Base-by-base conservation (phyloP, 2,888 invertebrate genomes). In the Lepidochitona cinerea region DNA sequence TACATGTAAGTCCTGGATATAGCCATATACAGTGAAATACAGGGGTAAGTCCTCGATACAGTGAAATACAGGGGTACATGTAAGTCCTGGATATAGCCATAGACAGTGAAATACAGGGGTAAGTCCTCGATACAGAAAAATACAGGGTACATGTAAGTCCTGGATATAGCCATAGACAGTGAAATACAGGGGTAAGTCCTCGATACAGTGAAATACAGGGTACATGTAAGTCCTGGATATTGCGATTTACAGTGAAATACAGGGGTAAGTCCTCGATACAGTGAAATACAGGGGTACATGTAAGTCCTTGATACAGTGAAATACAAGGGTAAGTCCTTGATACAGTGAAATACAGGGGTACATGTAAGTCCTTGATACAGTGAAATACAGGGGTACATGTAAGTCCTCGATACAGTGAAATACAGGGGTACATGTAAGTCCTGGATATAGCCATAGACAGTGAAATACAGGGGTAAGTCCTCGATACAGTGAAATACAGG, bases 21-120 rank as follows among this genome's bases (percentile, higher is more conserved):
- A 49, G 49, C 49, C 3, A 49, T 4, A 49, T 49, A 49, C 49
- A 49, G 49, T 18, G 49, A 82, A 94, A 96, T 0, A 95, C 96
- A n/a, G n/a, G n/a, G n/a, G 54, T 95, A 94, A 78, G 94, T 98
- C 87, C 96, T 99, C 6, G 98, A 99, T 98, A 99, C 90, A 95
- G 95, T 68, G 99, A 99, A 92, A 98, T 99, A 81, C 97, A 97
- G 92, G 97, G 97, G 97, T 97, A 90, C 92, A 92, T 75, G n/a
- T n/a, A n/a, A n/a, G n/a, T n/a, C n/a, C n/a, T n/a, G n/a, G n/a
- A n/a, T n/a, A n/a, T n/a, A n/a, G n/a, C n/a, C n/a, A n/a, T n/a
- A n/a, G n/a, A n/a, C n/a, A n/a, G n/a, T n/a, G n/a, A n/a, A n/a
- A n/a, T n/a, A n/a, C n/a, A n/a, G n/a, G n/a, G n/a, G n/a, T n/a